A percentile compares a stretch with the other conserved stretches of the same genome.
Conservation (phyloP, 2,113 vertebrate genomes). For the Syngnathus floridae region DNA sequence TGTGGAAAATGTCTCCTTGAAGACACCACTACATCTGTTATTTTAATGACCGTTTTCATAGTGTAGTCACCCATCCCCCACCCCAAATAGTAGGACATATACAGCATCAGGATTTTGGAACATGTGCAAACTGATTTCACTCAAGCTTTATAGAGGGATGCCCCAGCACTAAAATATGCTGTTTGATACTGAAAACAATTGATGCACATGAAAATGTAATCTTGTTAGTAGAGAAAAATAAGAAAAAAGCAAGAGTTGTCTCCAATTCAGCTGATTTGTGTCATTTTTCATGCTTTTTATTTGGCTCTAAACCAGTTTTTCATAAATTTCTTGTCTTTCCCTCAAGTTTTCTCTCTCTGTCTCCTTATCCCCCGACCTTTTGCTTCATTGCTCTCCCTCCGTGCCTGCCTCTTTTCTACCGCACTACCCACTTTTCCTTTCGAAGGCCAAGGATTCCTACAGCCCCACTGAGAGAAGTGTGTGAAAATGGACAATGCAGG, state of each 20-base stretch:
- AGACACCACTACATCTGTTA: too few relatives aligned
- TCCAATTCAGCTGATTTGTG: conserved; percentile 32
- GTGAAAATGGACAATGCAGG: conserved; percentile 74
- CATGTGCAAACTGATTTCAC: too few relatives aligned
- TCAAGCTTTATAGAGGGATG: too few relatives aligned
- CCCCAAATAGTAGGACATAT: too few relatives aligned
- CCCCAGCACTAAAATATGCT: too few relatives aligned
- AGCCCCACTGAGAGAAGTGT: conserved; percentile 67
- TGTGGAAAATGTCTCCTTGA: too few relatives aligned
- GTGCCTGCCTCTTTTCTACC: conserved; percentile 25
- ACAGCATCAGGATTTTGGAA: too few relatives aligned
- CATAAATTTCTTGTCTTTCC: conserved; percentile 22
- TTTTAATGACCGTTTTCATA: too few relatives aligned
- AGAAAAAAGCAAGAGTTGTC: not conserved
- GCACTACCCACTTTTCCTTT: conserved; percentile 55
- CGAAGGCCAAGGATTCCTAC: conserved; percentile 58
- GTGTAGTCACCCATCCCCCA: too few relatives aligned
- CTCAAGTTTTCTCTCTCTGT: conserved; percentile 29
- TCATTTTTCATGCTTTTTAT: conserved; percentile 48
- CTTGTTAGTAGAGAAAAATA: not conserved
- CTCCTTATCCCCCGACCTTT: conserved; percentile 19
- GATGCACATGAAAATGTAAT: not conserved
- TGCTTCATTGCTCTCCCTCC: conserved; percentile 24
- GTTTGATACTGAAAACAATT: too few relatives aligned
- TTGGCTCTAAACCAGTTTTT: conserved; percentile 43